Percentiles rank a stretch among this genome's conserved stretches.
Conservation (phyloP, 2,797 vertebrate species). For the Sebastes diploproa region DNA sequence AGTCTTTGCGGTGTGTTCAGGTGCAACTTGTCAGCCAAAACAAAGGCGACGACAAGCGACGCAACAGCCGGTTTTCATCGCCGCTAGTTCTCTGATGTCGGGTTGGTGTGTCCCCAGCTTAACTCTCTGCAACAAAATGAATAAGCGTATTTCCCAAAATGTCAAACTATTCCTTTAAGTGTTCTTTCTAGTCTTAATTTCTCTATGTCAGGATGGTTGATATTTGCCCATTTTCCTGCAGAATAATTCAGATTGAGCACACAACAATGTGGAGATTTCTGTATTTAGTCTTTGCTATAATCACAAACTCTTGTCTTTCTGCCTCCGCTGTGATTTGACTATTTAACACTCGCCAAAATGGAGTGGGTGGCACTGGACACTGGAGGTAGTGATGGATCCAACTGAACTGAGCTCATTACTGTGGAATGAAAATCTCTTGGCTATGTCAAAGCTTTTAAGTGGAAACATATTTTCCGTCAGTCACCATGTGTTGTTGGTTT, state of each 20-base stretch:
- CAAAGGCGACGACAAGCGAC: too few species aligned
- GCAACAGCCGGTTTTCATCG: too few species aligned
- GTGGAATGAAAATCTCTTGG: background rate
- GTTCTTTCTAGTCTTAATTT: background rate
- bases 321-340: background rate
- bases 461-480: background rate
- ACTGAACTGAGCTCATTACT: background rate
- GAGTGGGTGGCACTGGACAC: background rate
- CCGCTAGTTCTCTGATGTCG: too few species aligned
- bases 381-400: background rate
- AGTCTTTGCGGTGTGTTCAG: too few species aligned
- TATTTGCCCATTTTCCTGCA: background rate
- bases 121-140: background rate
- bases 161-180: background rate
- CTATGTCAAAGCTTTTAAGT: background rate
- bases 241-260: slow-evolving; percentile 1
- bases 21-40: too few species aligned
- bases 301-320: slow-evolving; percentile 6
- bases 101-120: too few species aligned
- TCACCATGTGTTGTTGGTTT: background rate
- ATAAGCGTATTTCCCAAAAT: background rate
- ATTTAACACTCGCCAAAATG: background rate
- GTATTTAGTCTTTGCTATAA: background rate
- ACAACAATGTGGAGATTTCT: background rate
- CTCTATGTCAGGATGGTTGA: background rate